Base-by-base conservation (phyloP, 1,140 invertebrate genomes). In the Drosophila funebris region DNA sequence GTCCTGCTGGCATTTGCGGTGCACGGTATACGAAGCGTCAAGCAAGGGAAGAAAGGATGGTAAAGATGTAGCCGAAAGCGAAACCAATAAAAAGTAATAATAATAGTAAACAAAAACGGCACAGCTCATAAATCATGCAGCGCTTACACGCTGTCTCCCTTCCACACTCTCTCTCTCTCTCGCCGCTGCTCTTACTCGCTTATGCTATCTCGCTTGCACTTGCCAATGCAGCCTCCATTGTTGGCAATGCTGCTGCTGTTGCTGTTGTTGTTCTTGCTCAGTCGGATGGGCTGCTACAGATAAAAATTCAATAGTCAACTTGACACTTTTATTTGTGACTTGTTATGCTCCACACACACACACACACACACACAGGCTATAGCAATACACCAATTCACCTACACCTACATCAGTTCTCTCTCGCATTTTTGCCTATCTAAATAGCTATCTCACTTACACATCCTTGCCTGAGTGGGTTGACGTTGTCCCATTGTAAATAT, bases 251-350 rank as follows among this genome's bases (percentile, higher is more conserved):
- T n/a, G n/a, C n/a, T n/a, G n/a, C n/a, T n/a, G n/a, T n/a, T 9
- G 29, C 29, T 31, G 63, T 31, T 18, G 13, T 31, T 33, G 18
- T 33, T 37, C 39, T 53, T 77, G 72, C 52, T 48, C 56, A 68
- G 44, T 46, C 44, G 70, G 56, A 46, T 76, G 61, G 57, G 60
- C 56, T 63, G 74, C 61, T 69, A 53, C 52, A 73, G 83, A 85
- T 89, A 85, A 85, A 90, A 90, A 89, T 89, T 90, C 81, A 90
- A 89, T 89, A 90, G 77, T 81, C 80, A 73, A 90, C 77, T 89
- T 89, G 84, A 84, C 81, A 85, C 80, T 81, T 77, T 85, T 90
- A 81, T 85, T 85, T 84, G 54, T 62, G 68, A 77, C 80, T 88
- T 82, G 76, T 77, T 77, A 81, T 74, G 80, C 63, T 14, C 69